A percentile compares a stretch with the other conserved stretches of the same genome.
phyloP scores from a whole-genome alignment of 2,888 invertebrate species.

The Agrotis ipsilon region DNA sequence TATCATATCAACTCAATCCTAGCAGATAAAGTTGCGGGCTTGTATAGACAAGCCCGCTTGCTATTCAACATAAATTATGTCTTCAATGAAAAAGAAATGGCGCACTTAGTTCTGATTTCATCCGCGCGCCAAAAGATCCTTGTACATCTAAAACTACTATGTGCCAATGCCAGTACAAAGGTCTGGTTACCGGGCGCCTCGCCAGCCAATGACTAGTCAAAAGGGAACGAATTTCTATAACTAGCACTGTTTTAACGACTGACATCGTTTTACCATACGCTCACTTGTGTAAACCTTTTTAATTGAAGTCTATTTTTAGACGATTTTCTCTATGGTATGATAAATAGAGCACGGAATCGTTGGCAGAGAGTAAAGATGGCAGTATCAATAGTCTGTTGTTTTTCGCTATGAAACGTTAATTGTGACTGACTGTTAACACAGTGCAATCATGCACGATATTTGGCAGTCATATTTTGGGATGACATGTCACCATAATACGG shows the following conservation, averaged over 20 bases:
- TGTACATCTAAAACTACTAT: constrained; percentile 36
- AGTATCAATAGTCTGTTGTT: background rate
- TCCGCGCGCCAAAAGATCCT: background rate
- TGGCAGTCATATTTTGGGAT: too few relatives aligned
- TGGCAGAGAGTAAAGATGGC: background rate
- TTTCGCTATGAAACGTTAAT: too few relatives aligned
- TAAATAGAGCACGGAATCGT: background rate
- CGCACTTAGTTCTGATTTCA: background rate
- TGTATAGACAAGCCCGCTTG: too few relatives aligned
- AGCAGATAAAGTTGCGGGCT: too few relatives aligned
- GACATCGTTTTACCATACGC: constrained; percentile 34
- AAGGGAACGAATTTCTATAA: constrained; percentile 52
- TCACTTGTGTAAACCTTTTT: constrained; percentile 33
- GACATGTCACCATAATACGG: too few relatives aligned
- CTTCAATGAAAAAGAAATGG: background rate
- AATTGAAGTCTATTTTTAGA: constrained; percentile 41
- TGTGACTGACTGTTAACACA: too few relatives aligned
- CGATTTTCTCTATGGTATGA: constrained; percentile 17
- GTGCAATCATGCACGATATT: too few relatives aligned
- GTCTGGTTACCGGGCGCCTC: constrained; percentile 69
- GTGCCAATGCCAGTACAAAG: constrained; percentile 75
- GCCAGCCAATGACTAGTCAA: constrained; percentile 78
- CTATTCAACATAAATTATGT: background rate
- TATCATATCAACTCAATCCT: too few relatives aligned
- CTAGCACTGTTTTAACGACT: constrained; percentile 35